Base-by-base conservation (phyloP, 1,140 invertebrate genomes). In the Lepidurus couesii region DNA sequence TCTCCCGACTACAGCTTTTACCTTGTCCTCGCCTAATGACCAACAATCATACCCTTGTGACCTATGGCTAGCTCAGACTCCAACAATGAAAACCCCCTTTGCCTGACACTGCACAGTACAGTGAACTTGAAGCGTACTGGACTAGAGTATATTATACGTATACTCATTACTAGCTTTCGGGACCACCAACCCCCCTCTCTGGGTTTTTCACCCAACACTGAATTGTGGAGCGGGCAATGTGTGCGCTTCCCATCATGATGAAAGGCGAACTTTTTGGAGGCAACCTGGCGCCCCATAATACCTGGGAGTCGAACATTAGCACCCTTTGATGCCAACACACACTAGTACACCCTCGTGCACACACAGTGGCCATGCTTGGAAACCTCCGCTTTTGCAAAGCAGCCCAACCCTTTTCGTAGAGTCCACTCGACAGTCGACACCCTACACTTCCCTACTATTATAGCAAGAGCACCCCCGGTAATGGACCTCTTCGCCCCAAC, bases 391-490 rank as follows among this genome's bases (percentile, higher is more conserved):
- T n/a, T 65, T 21, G 16, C 16, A 21, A 45, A 65, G 9, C 53
- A n/a, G 53, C 16, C 53, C 53, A 65, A 65, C 53, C 53, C 53
- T 65, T 65, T 65, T 65, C 13, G 53, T 65, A 13, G 16, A 16
- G 53, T 65, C 53, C 53, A 65, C 53, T 65, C 53, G 13, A 65
- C 53, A 65, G 53, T 65, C 53, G 53, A 65, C 53, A 65, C 53
- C 53, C 53, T 65, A 65, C 53, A 65, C 53, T 65, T 65, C n/a
- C 53, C 53, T 65, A 65, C 53, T 65, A 65, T 65, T 65, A 65
- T 65, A 13, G 53, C 13, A 21, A 65, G 53, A 65, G 53, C 53
- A 65, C 53, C 53, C 34, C 53, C 8, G 53, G 53, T 65, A 65
- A 65, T 65, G 53, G 53, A 65, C 53, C 53, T 65, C 53, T 65